phyloP scores from a whole-genome alignment of 2,113 vertebrate species.

The Clarias batrachus region DNA sequence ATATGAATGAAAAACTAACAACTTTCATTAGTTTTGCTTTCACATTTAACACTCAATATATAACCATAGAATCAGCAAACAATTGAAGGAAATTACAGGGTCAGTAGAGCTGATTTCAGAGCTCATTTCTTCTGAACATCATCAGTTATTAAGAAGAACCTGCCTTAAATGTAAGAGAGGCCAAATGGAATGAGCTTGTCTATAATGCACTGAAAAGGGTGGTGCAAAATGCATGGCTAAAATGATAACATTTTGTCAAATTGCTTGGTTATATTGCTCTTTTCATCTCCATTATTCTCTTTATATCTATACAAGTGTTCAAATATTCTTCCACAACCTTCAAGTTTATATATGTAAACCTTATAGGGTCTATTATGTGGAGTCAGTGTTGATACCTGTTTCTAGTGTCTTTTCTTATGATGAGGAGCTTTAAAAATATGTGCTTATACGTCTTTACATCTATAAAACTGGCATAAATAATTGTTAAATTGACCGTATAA shows the following conservation, averaged over 20 bases:
- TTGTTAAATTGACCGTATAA: background rate
- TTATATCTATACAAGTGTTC: background rate
- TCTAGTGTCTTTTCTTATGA: background rate
- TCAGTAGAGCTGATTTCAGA: conserved; percentile 12
- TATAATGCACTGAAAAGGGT: background rate
- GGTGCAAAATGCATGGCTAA: background rate
- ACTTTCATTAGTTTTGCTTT: background rate
- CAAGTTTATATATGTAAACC: background rate
- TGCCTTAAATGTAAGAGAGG: background rate
- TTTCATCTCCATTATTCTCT: background rate
- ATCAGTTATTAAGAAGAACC: no score
- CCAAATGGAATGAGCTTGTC: background rate
- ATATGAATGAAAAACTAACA: no score
- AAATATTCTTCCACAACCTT: background rate
- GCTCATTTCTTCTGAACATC: conserved; percentile 1
- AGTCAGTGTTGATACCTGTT: background rate
- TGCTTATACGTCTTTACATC: background rate
- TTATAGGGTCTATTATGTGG: background rate
- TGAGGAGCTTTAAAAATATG: background rate
- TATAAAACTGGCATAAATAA: background rate
- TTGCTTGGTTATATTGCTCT: background rate
- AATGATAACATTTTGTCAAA: background rate
- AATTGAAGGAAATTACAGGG: conserved; percentile 24
- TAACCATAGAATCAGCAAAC: background rate
- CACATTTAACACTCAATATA: background rate